Base-by-base conservation (phyloP, 2,113 vertebrate genomes). In the Cygnus buccinator region DNA sequence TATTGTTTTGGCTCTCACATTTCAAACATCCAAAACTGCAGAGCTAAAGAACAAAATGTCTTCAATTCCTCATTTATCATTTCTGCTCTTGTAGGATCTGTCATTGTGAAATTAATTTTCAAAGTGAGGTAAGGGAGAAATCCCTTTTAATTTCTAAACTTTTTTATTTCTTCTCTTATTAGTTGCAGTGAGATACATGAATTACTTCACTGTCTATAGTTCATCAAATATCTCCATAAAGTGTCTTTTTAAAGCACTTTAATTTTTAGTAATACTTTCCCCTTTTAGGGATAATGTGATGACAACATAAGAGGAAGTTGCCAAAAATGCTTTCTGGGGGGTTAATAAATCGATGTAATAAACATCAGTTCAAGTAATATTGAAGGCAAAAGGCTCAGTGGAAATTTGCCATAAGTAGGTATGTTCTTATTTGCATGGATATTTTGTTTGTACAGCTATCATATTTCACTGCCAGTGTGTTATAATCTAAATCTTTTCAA, bases 261-360 rank as follows among this genome's bases (percentile, higher is more conserved):
- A 57, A 23, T 61, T 68, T 87, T 94, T 79, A 85, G 71, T 57
- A 21, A 41, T 29, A 28, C 23, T 80, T n/a, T 28, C 10, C 11
- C 16, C 11, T 89, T 82, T 72, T 58, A 79, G 39, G 23, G 20
- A 58, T 87, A 73, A 68, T 55, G 31, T 82, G 65, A 78, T 68
- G 26, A 79, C n/a, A 63, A 33, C 35, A 61, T 18, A 55, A 68
- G 46, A 86, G 29, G 43, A 89, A 71, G 33, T 90, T 90, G 79
- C 88, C 72, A 96, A 78, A 95, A 95, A 77, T 65, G 50, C 59
- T 94, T 96, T 96, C 29, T 39, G 7, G 9, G 19, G 8, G 25
- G 11, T 12, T 84, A 78, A 84, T 92, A 90, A 93, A 94, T 96
- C 0, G 0, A 63, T 67, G 57, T 14, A 72, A 54, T 74, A 91